Evolutionary conservation across 2,888 invertebrate species (phyloP).

Genomic region (Aphidius colemani): DNA sequence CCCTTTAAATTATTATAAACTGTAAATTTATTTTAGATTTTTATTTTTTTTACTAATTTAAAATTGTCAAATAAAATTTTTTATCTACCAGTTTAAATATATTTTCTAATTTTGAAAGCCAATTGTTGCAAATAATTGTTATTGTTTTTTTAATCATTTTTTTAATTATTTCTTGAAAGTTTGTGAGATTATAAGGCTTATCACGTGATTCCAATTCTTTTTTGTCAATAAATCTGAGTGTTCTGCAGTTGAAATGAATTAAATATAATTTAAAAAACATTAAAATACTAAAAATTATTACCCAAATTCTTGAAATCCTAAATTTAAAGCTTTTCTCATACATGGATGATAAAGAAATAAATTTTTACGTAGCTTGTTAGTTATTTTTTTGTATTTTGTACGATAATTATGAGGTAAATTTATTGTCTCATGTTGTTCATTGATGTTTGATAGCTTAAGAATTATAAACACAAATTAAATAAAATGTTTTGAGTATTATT

Average conservation of each 20-base stretch:
- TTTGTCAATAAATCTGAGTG: conserved; percentile 67
- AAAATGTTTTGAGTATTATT: not conserved
- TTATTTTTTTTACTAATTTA: conserved; percentile 13
- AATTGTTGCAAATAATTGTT: conserved; percentile 68
- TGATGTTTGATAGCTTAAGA: conserved; percentile 27
- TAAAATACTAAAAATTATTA: conserved; percentile 47
- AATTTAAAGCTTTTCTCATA: conserved; percentile 75
- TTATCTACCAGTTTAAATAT: conserved; percentile 66
- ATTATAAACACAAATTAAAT: conserved; percentile 11
- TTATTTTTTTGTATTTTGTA: conserved; percentile 49
- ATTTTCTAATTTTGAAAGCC: conserved; percentile 69
- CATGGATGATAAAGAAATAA: conserved; percentile 82
- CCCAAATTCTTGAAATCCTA: conserved; percentile 83
- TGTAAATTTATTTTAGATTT: not conserved
- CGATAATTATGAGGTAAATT: conserved; percentile 37
- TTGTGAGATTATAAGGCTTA: conserved; percentile 71
- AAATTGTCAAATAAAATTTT: not conserved
- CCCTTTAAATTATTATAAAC: conserved; percentile 60
- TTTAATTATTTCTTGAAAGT: conserved; percentile 65
- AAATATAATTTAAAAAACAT: not conserved
- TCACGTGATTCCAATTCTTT: conserved; percentile 65
- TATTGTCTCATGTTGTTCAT: conserved; percentile 37
- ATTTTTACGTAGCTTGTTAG: conserved; percentile 64
- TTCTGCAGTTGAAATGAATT: conserved; percentile 58
- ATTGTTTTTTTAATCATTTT: conserved; percentile 72